These are phyloP conservation scores for Cephus pulcher DNA, from an alignment of 2,888 invertebrate genomes.

Conservation along the genomic window DNA sequence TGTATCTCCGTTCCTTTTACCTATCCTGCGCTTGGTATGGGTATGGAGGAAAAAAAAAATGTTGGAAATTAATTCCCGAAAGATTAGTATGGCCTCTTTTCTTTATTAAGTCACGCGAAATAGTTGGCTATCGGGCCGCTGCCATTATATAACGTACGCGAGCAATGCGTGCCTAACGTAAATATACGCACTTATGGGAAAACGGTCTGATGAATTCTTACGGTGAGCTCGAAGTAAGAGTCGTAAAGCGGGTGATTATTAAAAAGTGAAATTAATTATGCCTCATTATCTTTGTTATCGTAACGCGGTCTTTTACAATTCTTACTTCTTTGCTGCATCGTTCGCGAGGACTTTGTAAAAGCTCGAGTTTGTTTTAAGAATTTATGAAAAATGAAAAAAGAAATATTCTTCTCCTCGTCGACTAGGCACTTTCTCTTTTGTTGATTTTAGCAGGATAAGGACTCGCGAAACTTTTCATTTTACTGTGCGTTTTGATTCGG, in stretches of 20 bases:
- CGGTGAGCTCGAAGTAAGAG: background rate
- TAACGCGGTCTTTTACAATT: too few species aligned
- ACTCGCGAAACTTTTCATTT: too few species aligned
- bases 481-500: background rate
- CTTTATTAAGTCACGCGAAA: background rate
- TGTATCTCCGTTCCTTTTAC: background rate
- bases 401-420: background rate
- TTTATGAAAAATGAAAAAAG: background rate
- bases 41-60: background rate
- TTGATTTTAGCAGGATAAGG: background rate
- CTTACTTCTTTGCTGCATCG: too few species aligned
- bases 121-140: background rate
- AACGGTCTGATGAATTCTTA: background rate
- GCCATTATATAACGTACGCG: background rate
- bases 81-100: background rate
- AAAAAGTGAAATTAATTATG: too few species aligned
- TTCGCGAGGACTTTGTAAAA: background rate
- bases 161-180: background rate
- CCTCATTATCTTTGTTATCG: too few species aligned
- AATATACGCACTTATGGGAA: background rate
- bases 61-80: background rate
- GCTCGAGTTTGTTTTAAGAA: background rate
- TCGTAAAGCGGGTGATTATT: background rate
- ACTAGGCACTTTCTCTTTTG: background rate
- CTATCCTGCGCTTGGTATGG: background rate